phyloP scores from a whole-genome alignment of 2,797 vertebrate species.

The Trachops cirrhosus region DNA sequence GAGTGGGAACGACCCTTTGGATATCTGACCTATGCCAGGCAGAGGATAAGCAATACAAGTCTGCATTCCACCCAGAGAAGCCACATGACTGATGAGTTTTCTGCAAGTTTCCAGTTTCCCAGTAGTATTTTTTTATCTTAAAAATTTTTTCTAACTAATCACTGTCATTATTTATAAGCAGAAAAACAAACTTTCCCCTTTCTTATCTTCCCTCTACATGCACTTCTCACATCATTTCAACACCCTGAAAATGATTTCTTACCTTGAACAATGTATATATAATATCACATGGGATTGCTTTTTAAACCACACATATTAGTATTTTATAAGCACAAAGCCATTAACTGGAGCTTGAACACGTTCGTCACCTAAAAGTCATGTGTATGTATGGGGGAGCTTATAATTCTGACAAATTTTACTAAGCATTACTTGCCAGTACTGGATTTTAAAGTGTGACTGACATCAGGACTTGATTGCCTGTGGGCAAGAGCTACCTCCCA shows the following conservation, averaged over 20 bases:
- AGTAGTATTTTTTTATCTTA: not conserved
- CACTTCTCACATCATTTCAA: not conserved
- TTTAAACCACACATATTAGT: not conserved
- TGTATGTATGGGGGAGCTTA: not conserved
- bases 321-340: not conserved
- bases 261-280: not conserved
- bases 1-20: not conserved
- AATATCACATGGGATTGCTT: not conserved
- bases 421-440: not conserved
- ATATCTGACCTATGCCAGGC: not conserved
- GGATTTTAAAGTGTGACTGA: not conserved
- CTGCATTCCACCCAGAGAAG: not conserved
- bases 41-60: not conserved
- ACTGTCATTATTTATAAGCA: not conserved
- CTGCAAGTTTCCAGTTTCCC: not conserved
- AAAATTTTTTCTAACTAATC: not conserved
- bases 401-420: not conserved
- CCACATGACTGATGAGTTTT: not conserved
- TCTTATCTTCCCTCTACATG: not conserved
- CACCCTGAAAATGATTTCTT: not conserved
- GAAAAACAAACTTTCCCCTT: not conserved
- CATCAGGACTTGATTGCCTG: not conserved
- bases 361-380: not conserved
- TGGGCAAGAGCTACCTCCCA: not conserved
- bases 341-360: not conserved